A percentile compares a stretch with the other conserved stretches of the same genome.
phyloP scores from a whole-genome alignment of 2,113 vertebrate genomes.

The Todiramphus saurophagus region DNA sequence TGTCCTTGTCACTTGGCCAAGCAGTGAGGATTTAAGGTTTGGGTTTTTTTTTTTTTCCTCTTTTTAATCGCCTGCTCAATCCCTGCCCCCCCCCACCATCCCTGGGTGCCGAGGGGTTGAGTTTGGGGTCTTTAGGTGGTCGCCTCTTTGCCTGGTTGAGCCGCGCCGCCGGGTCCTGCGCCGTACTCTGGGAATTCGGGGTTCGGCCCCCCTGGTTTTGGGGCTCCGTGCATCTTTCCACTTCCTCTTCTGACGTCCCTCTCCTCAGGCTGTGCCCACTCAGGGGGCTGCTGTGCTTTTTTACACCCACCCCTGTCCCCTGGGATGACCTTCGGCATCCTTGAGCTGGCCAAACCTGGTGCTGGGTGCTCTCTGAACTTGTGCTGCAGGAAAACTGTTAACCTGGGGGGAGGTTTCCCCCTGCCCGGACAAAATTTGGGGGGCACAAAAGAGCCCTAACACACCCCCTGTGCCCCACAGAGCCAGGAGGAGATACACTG shows the following conservation, averaged over 20 bases:
- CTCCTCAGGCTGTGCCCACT: background rate
- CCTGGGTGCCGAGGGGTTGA: background rate
- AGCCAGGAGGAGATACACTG: background rate
- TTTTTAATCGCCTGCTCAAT: too few species aligned
- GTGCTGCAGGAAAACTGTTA: background rate
- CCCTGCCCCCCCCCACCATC: background rate
- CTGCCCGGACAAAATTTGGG: background rate
- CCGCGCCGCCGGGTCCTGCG: accelerated
- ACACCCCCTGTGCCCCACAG: accelerated
- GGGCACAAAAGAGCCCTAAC: background rate
- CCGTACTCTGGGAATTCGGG: background rate
- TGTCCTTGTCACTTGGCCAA: too few species aligned
- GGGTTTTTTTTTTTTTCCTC: too few species aligned
- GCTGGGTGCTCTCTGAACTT: background rate
- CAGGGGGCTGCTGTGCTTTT: background rate
- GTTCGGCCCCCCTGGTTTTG: background rate
- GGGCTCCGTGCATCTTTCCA: background rate
- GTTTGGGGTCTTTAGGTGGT: too few species aligned
- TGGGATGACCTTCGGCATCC: background rate
- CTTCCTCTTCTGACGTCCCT: background rate
- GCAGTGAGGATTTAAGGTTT: too few species aligned
- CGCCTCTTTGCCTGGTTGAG: background rate
- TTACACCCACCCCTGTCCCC: background rate
- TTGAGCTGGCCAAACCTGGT: background rate
- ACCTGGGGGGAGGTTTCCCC: accelerated